Evolutionary conservation across 2,797 vertebrate species (phyloP), one percentile per base, ranked within the genome.

Genomic region (Danio kyathit): DNA sequence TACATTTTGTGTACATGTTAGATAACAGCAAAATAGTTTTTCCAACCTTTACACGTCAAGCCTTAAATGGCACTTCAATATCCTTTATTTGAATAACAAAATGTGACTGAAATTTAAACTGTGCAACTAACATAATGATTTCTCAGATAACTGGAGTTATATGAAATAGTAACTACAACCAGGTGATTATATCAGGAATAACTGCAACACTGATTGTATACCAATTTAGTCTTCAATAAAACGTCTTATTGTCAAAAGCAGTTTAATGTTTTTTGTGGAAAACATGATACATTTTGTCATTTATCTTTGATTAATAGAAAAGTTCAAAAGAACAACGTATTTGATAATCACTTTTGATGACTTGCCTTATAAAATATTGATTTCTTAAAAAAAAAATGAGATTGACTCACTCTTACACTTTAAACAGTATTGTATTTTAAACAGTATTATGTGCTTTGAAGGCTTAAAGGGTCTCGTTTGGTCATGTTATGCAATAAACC

Each of bases 381-480:
- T 54, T 70, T 70, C 5, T 40, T 38, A 29, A 29, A 29, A n/a
- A n/a, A n/a, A 5, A 51, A n/a, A 46, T 48, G 4, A 11, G 2
- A 13, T 12, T 5, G 43, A 65, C 17, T 11, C 9, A 69, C 9
- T 17, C 29, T 29, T 29, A 29, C 29, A 29, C 1, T 54, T 54
- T 40, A 1, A 70, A 52, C 0, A 4, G 16, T 14, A 21, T 38
- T 65, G 10, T 52, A 6, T 38, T n/a, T 67, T 40, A 69, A 6
- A 0, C 0, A 41, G n/a, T 49, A 59, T 49, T n/a, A 46, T n/a
- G 40, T 57, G 61, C 49, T 76, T 65, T 66, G 40, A 65, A 38
- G 17, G 54, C 52, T 72, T 74, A 38, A 16, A 60, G 43, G 41
- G 21, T 57, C 51, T 69, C 43, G 12, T 43, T 61, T 41, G 66